Conservation (phyloP, 1,140 invertebrate genomes). For the Plectrocnemia conspersa region DNA sequence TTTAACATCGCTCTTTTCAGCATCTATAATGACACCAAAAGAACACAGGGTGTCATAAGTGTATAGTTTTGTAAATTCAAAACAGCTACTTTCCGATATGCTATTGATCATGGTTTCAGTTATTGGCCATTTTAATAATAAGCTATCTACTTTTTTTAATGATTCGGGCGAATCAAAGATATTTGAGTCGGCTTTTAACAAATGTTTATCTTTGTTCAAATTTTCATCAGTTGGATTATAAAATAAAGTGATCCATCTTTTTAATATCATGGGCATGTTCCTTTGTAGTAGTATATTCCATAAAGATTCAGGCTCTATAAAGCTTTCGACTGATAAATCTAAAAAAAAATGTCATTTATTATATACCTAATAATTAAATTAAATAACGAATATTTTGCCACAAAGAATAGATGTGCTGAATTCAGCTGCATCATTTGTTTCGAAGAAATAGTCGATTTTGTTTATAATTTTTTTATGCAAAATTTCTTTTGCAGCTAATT, state of each 20-base stretch:
- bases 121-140: conserved; percentile 54
- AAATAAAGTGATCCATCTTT: conserved; percentile 50
- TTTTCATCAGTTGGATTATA: conserved; percentile 16
- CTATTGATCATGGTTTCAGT: conserved; percentile 55
- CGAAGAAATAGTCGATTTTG: too few relatives aligned
- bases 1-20: conserved; percentile 50
- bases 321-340: conserved; percentile 51
- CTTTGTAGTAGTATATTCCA: conserved; percentile 51
- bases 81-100: conserved; percentile 48
- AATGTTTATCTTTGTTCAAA: conserved; percentile 12
- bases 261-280: conserved; percentile 51
- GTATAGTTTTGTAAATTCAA: conserved; percentile 51
- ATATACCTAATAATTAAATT: conserved; percentile 14
- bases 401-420: neutral
- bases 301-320: conserved; percentile 47
- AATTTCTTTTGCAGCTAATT: too few relatives aligned
- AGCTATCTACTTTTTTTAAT: conserved; percentile 45
- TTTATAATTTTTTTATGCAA: too few relatives aligned
- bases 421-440: too few relatives aligned
- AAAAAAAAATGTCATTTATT: conserved; percentile 36
- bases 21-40: conserved; percentile 52
- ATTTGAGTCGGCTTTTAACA: conserved; percentile 19
- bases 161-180: conserved; percentile 31
- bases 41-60: conserved; percentile 52
- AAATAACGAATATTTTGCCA: neutral